Evolutionary conservation across 2,888 invertebrate species (phyloP).

Genomic region (Xestoiulus laeticollis): DNA sequence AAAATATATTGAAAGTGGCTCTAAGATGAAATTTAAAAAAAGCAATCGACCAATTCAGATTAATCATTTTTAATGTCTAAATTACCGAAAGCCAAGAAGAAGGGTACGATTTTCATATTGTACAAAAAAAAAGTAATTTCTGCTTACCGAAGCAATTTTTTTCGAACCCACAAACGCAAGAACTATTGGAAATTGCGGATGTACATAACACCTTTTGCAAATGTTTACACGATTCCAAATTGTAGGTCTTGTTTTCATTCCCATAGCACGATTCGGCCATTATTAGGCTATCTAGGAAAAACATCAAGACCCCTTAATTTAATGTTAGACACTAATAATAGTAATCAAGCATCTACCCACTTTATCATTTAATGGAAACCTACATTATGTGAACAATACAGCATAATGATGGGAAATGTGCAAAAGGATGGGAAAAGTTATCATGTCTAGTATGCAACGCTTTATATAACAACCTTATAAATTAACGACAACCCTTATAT

Average conservation of each 20-base stretch:
- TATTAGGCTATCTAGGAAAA: neutral
- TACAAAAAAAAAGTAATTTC: neutral
- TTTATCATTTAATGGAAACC: neutral
- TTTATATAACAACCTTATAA: no score
- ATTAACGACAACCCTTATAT: no score
- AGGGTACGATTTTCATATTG: neutral
- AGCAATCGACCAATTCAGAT: neutral
- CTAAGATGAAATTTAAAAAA: neutral
- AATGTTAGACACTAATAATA: neutral
- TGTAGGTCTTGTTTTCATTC: neutral
- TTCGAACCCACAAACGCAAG: neutral
- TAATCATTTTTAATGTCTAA: neutral
- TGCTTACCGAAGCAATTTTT: slow-evolving; percentile 1
- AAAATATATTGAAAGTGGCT: neutral
- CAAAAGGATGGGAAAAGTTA: no score
- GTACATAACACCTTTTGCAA: neutral
- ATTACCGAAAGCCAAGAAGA: no score
- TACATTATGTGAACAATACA: neutral
- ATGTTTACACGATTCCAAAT: neutral
- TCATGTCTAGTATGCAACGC: no score
- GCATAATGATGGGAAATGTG: no score
- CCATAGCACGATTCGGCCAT: neutral
- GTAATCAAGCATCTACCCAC: neutral
- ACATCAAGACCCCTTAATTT: neutral
- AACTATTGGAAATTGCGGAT: neutral